Evolutionary conservation across 1,140 invertebrate genomes (phyloP), one percentile per base, ranked within the genome.

Genomic region (Trachymyrmex septentrionalis): DNA sequence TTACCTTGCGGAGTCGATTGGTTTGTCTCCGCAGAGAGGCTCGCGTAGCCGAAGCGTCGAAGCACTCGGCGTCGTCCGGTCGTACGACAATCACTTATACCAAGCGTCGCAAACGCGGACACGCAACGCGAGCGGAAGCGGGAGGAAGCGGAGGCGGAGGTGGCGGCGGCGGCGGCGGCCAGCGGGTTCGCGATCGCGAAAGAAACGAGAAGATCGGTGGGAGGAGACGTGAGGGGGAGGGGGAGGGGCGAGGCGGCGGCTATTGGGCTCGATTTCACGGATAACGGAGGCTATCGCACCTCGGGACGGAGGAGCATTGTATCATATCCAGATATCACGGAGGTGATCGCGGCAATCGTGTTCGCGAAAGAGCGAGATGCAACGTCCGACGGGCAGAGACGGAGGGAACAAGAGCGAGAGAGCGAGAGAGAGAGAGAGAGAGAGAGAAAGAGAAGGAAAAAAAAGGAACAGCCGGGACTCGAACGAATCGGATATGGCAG

Each of bases 91-190:
- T 82, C 34, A 27, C 69, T 61, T 75, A 73, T 14, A 12, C 27
- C 69, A 71, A 53, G 34, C 64, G 78, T 81, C 75, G 16, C 59
- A 19, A 69, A 61, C 69, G 44, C 55, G 9, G 6, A 44, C 27
- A 72, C 55, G 34, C 75, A 24, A 61, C 14, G 21, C 34, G 24
- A 78, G 61, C 19, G 19, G 24, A 53, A 16, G 72, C 72, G 63
- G 14, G 64, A 14, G 76, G 63, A 30, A 16, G n/a, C 3, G 27
- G 24, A 50, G 9, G 30, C 6, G 0, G 30, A 6, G 30, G 30
- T 0, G 30, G 5, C 30, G 5, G 30, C 4, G 48, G 34, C 19
- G 44, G 61, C 34, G 61, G 7, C 38, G 59, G 24, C 34, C 34
- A 27, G 19, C 7, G 44, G 21, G 48, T 34, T n/a, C 44, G 10